Percentiles rank a stretch among this genome's conserved stretches.
Evolutionary conservation across 2,797 vertebrate species (phyloP).

Genomic region (Eulemur rubriventer): DNA sequence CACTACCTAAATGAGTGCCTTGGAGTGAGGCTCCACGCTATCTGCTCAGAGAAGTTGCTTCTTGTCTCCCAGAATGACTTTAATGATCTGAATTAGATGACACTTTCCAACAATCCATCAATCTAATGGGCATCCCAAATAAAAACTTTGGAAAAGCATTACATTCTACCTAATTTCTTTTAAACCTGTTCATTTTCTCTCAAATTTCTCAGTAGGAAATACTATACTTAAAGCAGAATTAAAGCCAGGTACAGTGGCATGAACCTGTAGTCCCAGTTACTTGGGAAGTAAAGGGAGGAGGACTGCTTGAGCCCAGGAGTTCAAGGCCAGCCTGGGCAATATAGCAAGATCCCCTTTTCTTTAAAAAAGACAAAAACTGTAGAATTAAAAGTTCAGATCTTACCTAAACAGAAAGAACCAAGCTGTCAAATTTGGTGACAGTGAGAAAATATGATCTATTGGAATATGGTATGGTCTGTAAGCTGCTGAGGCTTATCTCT

Average conservation of each 20-base stretch:
- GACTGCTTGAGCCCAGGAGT: no score
- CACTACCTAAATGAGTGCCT: neutral
- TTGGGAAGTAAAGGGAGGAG: no score
- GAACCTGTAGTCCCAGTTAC: no score
- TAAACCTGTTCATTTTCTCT: neutral
- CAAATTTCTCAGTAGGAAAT: neutral
- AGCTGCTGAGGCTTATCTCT: neutral
- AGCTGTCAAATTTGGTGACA: neutral
- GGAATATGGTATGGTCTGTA: neutral
- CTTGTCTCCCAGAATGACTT: neutral
- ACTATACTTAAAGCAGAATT: no score
- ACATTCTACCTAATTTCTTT: neutral
- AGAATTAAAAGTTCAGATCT: slow-evolving; percentile 19
- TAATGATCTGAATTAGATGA: slow-evolving; percentile 1
- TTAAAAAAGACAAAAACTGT: neutral
- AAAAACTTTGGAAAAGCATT: neutral
- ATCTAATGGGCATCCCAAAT: neutral
- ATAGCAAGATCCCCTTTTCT: no score
- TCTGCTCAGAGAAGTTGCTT: neutral
- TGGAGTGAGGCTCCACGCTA: neutral
- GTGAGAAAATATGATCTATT: neutral
- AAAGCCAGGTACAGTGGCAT: no score
- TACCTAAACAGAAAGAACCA: neutral
- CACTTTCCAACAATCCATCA: neutral
- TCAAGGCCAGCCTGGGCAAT: no score